These are phyloP conservation scores for Himalopsyche kuldschensis DNA, from an alignment of 2,888 invertebrate species.

Conservation along the genomic window DNA sequence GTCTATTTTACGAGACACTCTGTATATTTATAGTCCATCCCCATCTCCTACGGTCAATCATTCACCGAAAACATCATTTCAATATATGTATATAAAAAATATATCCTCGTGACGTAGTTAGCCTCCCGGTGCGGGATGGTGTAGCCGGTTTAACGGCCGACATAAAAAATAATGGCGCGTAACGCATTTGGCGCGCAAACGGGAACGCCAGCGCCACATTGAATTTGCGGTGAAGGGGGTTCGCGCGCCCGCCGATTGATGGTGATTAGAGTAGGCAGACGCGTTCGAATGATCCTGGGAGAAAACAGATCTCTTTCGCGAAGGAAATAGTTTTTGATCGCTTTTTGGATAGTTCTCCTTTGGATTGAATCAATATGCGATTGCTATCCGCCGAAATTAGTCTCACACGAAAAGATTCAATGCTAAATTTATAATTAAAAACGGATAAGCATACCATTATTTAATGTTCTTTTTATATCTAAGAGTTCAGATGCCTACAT, in stretches of 20 bases:
- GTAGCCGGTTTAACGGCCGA: neutral
- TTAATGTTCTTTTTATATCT: no score
- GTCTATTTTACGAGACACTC: no score
- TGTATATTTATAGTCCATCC: neutral
- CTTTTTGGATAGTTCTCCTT: neutral
- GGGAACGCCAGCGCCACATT: neutral
- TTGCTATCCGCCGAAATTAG: no score
- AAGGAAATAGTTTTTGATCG: neutral
- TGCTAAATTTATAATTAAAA: no score
- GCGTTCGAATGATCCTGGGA: neutral
- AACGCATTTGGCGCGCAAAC: neutral
- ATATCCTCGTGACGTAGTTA: neutral
- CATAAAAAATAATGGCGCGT: neutral
- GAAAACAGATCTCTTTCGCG: neutral
- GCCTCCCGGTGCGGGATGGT: neutral
- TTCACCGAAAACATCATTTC: neutral
- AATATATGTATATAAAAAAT: neutral
- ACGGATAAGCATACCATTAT: no score
- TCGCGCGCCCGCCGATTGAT: neutral
- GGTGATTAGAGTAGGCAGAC: neutral
- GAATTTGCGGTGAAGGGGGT: neutral
- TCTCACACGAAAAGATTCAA: no score
- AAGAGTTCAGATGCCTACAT: no score
- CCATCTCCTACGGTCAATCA: neutral
- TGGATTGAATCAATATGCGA: neutral